Conservation (phyloP, 2,797 vertebrate genomes). For the Rhinatrema bivittatum region DNA sequence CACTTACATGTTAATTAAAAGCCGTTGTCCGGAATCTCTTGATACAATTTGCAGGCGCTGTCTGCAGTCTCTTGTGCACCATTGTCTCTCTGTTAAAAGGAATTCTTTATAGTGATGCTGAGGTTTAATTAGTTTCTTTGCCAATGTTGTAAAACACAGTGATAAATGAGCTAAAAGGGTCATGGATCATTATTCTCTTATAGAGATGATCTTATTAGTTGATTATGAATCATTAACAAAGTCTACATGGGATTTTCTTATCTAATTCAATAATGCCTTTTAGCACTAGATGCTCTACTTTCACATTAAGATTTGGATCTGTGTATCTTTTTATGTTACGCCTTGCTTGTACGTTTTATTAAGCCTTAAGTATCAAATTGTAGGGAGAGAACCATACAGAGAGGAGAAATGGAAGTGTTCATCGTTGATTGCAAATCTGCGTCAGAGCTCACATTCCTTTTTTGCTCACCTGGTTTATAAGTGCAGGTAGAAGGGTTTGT, state of each 20-base stretch:
- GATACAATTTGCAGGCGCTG: constrained; percentile 85
- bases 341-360: too few relatives aligned
- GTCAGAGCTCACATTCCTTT: too few relatives aligned
- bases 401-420: too few relatives aligned
- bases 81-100: constrained; percentile 97
- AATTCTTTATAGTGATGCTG: constrained; percentile 97
- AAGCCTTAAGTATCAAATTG: too few relatives aligned
- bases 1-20: constrained; percentile 85
- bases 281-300: constrained; percentile 59
- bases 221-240: constrained; percentile 84
- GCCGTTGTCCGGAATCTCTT: constrained; percentile 69
- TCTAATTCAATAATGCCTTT: constrained; percentile 62
- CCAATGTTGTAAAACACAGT: constrained; percentile 97
- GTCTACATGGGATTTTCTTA: constrained; percentile 70
- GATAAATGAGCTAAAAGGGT: constrained; percentile 97
- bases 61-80: constrained; percentile 89
- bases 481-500: too few relatives aligned
- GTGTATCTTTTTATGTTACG: too few relatives aligned
- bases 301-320: too few relatives aligned
- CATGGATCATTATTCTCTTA: constrained; percentile 93
- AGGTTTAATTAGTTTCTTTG: constrained; percentile 98
- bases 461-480: too few relatives aligned
- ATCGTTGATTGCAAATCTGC: too few relatives aligned
- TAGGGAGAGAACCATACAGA: too few relatives aligned
- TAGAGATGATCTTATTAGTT: constrained; percentile 83